These are phyloP conservation scores for Craniophora ligustri DNA, from an alignment of 2,888 invertebrate genomes.

Conservation along the genomic window DNA sequence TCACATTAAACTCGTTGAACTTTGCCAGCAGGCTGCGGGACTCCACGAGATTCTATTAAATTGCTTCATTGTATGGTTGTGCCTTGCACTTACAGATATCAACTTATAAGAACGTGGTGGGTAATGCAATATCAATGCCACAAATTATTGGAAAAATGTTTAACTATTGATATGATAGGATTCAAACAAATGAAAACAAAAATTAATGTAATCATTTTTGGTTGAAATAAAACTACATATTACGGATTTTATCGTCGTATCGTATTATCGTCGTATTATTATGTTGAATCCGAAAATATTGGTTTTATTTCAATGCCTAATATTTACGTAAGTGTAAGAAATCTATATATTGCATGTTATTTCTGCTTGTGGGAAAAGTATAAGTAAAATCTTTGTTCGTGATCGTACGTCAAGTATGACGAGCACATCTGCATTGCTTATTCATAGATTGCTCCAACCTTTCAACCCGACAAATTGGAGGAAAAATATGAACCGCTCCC, in stretches of 20 bases:
- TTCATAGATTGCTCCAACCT: conserved; percentile 12
- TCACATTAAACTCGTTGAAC: conserved; percentile 21
- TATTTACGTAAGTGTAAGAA: no score
- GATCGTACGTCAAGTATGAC: conserved; percentile 11
- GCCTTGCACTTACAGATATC: conserved; percentile 21
- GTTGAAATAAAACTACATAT: no score
- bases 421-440: conserved; percentile 17
- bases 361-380: neutral
- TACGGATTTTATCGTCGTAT: no score
- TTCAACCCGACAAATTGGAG: conserved; percentile 4
- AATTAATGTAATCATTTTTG: no score
- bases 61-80: conserved; percentile 36
- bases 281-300: no score
- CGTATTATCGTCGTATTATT: no score
- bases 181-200: no score
- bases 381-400: neutral
- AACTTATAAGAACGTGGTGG: conserved; percentile 16
- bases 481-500: neutral
- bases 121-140: conserved; percentile 6
- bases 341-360: neutral
- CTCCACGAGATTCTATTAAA: conserved; percentile 29
- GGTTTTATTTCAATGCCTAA: no score
- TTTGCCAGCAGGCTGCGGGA: conserved; percentile 24
- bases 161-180: no score
- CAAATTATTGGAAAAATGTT: no score